A percentile compares a stretch with the other conserved stretches of the same genome.
These are phyloP conservation scores for Hycleus cichorii DNA, from an alignment of 1,140 invertebrate species.

Conservation along the genomic window DNA sequence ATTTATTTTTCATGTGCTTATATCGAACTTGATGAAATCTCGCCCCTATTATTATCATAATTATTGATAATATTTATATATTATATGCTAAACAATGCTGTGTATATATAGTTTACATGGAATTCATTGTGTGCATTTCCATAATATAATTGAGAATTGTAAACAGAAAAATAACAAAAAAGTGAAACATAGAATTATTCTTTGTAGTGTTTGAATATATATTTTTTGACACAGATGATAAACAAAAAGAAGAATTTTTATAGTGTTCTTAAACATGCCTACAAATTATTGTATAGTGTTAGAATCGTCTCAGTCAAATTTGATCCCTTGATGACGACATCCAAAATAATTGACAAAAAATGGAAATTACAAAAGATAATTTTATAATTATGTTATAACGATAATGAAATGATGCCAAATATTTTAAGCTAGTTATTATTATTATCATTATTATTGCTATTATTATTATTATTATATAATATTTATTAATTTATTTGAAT, in stretches of 20 bases:
- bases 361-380: slow-evolving; percentile 11
- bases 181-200: slow-evolving; percentile 11
- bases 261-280: slow-evolving; percentile 31
- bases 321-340: slow-evolving; percentile 19
- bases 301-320: slow-evolving; percentile 3
- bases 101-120: slow-evolving; percentile 5
- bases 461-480: slow-evolving; percentile 18
- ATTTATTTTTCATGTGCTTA: too few species aligned
- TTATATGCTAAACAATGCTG: neutral
- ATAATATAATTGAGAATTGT: neutral
- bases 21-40: too few species aligned
- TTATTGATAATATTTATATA: too few species aligned
- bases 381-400: slow-evolving; percentile 35
- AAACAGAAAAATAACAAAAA: neutral
- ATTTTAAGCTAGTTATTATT: slow-evolving; percentile 27
- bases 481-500: slow-evolving; percentile 19
- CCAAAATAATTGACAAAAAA: slow-evolving; percentile 3
- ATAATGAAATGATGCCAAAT: slow-evolving; percentile 37
- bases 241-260: slow-evolving; percentile 29
- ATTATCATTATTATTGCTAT: slow-evolving; percentile 3
- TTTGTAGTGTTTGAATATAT: slow-evolving; percentile 31
- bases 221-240: slow-evolving; percentile 31
- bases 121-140: neutral
- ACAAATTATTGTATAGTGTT: slow-evolving; percentile 35
- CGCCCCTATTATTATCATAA: too few species aligned